Conservation (phyloP, 1,140 invertebrate species). For the Caenorhabditis elegans region WBcel235 BX284606.5:14506001-14506500, state of each 20-base stretch:
- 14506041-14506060: background rate
- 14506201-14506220: conserved; percentile 9
- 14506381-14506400: too few relatives aligned
- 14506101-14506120: background rate
- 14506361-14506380: too few relatives aligned
- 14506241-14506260: conserved; percentile 6
- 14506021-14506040: conserved; percentile 31
- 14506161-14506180: background rate
- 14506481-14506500: too few relatives aligned
- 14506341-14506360: background rate
- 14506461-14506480: too few relatives aligned
- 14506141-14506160: conserved; percentile 19
- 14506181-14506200: conserved; percentile 26
- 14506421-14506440: too few relatives aligned
- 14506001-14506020: background rate
- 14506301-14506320: background rate
- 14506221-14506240: background rate
- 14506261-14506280: conserved; percentile 30
- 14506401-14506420: too few relatives aligned
- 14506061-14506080: background rate
- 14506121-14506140: background rate
- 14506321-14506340: background rate
- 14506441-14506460: too few relatives aligned
- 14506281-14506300: background rate
- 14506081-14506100: background rate